Evolutionary conservation across 2,113 vertebrate genomes (phyloP).

Genomic region (Psittacus erithacus): DNA sequence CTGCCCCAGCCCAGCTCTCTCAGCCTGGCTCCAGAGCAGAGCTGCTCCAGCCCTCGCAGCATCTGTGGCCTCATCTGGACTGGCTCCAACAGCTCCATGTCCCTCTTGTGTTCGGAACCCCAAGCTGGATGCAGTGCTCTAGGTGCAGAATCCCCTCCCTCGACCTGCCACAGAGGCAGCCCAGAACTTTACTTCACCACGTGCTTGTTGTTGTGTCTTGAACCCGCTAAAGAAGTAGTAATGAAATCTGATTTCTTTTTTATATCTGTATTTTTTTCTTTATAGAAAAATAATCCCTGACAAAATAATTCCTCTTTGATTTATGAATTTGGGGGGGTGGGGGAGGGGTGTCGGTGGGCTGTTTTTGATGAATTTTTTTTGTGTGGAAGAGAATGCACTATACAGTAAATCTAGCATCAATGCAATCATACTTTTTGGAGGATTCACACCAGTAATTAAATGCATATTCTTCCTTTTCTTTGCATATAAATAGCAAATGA

Average conservation of each 20-base stretch:
- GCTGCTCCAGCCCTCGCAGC: too few relatives aligned
- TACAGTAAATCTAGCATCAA: not conserved
- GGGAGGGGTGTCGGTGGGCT: accelerated
- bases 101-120: not conserved
- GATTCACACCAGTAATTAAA: not conserved
- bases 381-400: not conserved
- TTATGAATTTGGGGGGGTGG: not conserved
- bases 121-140: not conserved
- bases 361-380: not conserved
- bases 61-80: too few relatives aligned
- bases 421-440: not conserved
- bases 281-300: not conserved
- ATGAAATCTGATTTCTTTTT: not conserved
- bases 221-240: not conserved
- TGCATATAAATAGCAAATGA: not conserved
- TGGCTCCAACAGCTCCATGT: too few relatives aligned
- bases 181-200: not conserved
- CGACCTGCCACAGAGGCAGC: too few relatives aligned
- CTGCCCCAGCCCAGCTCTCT: too few relatives aligned
- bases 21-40: too few relatives aligned
- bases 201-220: not conserved
- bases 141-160: not conserved
- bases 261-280: not conserved
- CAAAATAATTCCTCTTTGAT: not conserved
- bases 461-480: not conserved